Conservation (phyloP, 1,140 invertebrate species). For the Pomacea maculata region DNA sequence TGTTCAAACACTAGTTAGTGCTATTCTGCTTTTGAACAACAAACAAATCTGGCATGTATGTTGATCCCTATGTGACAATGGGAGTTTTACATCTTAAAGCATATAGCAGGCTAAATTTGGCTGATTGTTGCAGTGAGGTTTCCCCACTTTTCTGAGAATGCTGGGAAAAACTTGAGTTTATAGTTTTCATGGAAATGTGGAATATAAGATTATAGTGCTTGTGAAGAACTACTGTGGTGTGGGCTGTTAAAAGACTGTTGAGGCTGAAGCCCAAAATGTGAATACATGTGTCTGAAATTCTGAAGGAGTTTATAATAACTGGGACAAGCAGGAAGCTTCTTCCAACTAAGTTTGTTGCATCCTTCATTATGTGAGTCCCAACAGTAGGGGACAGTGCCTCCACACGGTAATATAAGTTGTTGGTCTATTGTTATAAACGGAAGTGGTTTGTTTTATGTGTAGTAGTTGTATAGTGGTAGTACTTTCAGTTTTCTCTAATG, state of each 20-base stretch:
- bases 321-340: too few relatives aligned
- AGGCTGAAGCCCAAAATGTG: too few relatives aligned
- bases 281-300: too few relatives aligned
- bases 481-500: neutral
- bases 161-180: neutral
- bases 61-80: neutral
- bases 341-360: too few relatives aligned
- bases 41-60: neutral
- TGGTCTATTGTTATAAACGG: neutral
- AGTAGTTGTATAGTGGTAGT: conserved; percentile 1
- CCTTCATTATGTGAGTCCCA: too few relatives aligned
- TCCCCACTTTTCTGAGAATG: neutral
- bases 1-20: neutral
- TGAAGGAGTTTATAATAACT: too few relatives aligned
- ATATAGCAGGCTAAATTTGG: neutral
- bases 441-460: conserved; percentile 8
- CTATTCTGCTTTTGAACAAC: neutral
- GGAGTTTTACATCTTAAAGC: neutral
- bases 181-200: neutral
- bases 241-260: too few relatives aligned
- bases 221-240: too few relatives aligned
- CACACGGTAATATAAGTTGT: neutral
- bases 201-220: too few relatives aligned
- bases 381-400: too few relatives aligned
- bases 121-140: neutral